Conservation (phyloP, 2,888 invertebrate species). For the Yponomeuta plumbellus region DNA sequence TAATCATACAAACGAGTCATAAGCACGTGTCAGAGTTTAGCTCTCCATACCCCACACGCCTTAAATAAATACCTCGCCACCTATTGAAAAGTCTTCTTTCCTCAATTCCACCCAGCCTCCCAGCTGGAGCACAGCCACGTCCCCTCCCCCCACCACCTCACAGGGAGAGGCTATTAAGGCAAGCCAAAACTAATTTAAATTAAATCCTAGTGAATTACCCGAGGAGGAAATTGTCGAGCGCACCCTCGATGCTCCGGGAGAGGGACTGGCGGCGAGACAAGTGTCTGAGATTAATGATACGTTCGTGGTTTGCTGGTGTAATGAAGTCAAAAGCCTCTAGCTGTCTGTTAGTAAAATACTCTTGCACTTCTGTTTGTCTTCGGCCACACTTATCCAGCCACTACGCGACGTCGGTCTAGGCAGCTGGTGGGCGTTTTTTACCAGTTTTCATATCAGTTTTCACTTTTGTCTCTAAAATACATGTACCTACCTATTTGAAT, state of each 20-base stretch:
- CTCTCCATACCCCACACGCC: not conserved
- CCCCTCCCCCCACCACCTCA: constrained; percentile 24
- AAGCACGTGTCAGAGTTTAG: not conserved
- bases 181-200: constrained; percentile 89
- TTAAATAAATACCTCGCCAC: not conserved
- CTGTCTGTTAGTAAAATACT: too few relatives aligned
- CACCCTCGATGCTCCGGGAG: constrained; percentile 68
- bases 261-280: constrained; percentile 41
- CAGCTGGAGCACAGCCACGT: constrained; percentile 43
- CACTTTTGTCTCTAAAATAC: too few relatives aligned
- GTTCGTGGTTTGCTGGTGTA: not conserved
- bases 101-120: constrained; percentile 1
- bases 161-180: constrained; percentile 89
- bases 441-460: too few relatives aligned
- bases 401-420: too few relatives aligned
- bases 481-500: too few relatives aligned
- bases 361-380: too few relatives aligned
- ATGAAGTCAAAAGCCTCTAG: constrained; percentile 10
- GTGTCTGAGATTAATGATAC: constrained; percentile 21
- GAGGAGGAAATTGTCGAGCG: constrained; percentile 76
- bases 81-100: not conserved
- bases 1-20: not conserved
- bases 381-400: too few relatives aligned
- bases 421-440: too few relatives aligned
- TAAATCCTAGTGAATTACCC: constrained; percentile 85